phyloP scores from a whole-genome alignment of 2,113 vertebrate genomes.

The Amphiprion ocellaris region DNA sequence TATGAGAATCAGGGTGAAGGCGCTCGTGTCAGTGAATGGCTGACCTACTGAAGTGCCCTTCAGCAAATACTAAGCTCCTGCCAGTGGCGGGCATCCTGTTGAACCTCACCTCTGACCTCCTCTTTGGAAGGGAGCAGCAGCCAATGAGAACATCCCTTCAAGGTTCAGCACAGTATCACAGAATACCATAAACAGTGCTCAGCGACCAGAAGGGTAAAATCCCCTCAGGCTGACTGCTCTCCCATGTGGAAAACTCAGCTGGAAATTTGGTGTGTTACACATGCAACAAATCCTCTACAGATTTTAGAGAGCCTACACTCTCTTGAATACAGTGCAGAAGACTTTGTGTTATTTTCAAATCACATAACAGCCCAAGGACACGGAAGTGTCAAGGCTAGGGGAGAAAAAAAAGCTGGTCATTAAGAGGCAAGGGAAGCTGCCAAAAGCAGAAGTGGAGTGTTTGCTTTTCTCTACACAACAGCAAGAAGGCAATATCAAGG shows the following conservation, averaged over 20 bases:
- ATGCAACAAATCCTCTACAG: slow-evolving; percentile 24
- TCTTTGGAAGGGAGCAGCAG: neutral
- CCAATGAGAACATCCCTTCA: slow-evolving; percentile 15
- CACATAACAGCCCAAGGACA: slow-evolving; percentile 46
- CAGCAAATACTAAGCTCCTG: slow-evolving; percentile 15
- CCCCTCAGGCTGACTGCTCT: slow-evolving; percentile 15
- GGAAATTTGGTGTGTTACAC: slow-evolving; percentile 32
- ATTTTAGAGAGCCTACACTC: neutral
- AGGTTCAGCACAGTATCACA: slow-evolving; percentile 11
- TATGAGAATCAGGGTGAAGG: slow-evolving; percentile 19
- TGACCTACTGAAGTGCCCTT: slow-evolving; percentile 7
- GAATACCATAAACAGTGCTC: slow-evolving; percentile 29
- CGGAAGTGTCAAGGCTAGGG: slow-evolving; percentile 59
- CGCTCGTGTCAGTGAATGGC: slow-evolving; percentile 28
- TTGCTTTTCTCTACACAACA: slow-evolving; percentile 48
- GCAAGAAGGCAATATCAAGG: neutral
- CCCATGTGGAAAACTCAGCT: slow-evolving; percentile 43
- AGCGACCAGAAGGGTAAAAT: slow-evolving; percentile 38
- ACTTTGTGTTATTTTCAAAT: slow-evolving; percentile 38
- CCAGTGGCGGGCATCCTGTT: slow-evolving; percentile 29
- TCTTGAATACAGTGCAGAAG: slow-evolving; percentile 11
- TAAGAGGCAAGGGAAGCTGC: slow-evolving; percentile 59
- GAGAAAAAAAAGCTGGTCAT: slow-evolving; percentile 29
- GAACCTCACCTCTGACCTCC: slow-evolving; percentile 36
- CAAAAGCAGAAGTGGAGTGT: slow-evolving; percentile 76